phyloP scores from a whole-genome alignment of 1,140 invertebrate species.

The Bombus confusus region DNA sequence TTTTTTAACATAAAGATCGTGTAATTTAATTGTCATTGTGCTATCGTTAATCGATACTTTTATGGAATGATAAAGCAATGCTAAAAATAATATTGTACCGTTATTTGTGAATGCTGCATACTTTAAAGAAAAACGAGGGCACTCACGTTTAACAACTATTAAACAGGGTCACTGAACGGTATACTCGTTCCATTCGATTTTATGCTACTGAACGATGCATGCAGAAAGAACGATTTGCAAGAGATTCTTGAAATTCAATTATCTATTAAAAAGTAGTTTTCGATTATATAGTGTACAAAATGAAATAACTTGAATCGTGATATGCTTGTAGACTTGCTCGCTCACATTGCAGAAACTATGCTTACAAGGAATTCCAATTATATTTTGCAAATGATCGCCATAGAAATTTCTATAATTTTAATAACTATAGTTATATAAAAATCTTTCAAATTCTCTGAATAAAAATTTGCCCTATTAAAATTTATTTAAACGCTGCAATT shows the following conservation, averaged over 20 bases:
- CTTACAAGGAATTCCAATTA: not conserved
- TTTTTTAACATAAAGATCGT: not conserved
- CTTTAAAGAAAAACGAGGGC: slow-evolving; percentile 51
- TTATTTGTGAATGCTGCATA: slow-evolving; percentile 43
- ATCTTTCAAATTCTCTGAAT: not conserved
- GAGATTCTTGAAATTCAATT: not conserved
- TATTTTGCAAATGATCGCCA: not conserved
- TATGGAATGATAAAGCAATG: not conserved
- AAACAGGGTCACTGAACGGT: slow-evolving; percentile 57
- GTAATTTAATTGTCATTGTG: not conserved
- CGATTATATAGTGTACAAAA: not conserved
- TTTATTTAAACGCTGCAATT: not conserved
- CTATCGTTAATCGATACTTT: not conserved
- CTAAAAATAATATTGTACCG: slow-evolving; percentile 31
- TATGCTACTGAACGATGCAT: slow-evolving; percentile 25
- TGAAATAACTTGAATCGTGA: too few species aligned
- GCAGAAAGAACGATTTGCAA: not conserved
- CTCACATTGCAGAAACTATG: not conserved
- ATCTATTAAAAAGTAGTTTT: not conserved
- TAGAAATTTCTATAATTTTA: not conserved
- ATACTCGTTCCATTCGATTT: slow-evolving; percentile 48
- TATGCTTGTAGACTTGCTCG: not conserved
- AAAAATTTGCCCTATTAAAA: too few species aligned
- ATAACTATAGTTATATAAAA: not conserved
- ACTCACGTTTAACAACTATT: slow-evolving; percentile 55